A percentile compares a stretch with the other conserved stretches of the same genome.
Evolutionary conservation across 2,888 invertebrate genomes (phyloP).

Genomic region (Busseola fusca): DNA sequence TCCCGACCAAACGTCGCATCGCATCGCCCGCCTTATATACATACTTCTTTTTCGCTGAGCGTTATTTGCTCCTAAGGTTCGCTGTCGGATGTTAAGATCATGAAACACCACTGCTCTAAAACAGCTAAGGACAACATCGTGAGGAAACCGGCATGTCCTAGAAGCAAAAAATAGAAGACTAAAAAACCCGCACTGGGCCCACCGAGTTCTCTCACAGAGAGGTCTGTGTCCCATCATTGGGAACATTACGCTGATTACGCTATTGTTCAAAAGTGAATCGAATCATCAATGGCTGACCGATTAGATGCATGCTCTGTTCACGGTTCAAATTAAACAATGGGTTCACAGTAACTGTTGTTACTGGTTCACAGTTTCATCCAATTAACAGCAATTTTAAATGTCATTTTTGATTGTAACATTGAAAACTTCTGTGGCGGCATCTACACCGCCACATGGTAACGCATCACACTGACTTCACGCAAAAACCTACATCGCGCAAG

Average conservation of each 20-base stretch:
- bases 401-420: not conserved
- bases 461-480: not conserved
- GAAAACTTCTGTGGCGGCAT: not conserved
- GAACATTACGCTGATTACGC: not conserved
- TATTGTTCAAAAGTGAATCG: conserved; percentile 33
- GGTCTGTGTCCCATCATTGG: not conserved
- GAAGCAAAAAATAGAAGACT: not conserved
- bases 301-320: conserved; percentile 29
- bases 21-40: not conserved
- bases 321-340: conserved; percentile 44
- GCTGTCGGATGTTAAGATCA: too few relatives aligned
- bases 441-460: not conserved
- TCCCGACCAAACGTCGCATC: not conserved
- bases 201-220: not conserved
- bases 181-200: not conserved
- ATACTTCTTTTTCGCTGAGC: not conserved
- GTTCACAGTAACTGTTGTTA: conserved; percentile 25
- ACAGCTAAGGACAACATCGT: not conserved
- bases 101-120: not conserved
- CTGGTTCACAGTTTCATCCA: conserved; percentile 35
- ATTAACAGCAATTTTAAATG: conserved; percentile 26
- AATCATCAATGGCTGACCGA: conserved; percentile 50
- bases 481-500: not conserved
- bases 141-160: not conserved
- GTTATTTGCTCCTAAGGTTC: not conserved